A percentile compares a stretch with the other conserved stretches of the same genome.
phyloP scores from a whole-genome alignment of 2,797 vertebrate species.

The Rhinichthys osculus region DNA sequence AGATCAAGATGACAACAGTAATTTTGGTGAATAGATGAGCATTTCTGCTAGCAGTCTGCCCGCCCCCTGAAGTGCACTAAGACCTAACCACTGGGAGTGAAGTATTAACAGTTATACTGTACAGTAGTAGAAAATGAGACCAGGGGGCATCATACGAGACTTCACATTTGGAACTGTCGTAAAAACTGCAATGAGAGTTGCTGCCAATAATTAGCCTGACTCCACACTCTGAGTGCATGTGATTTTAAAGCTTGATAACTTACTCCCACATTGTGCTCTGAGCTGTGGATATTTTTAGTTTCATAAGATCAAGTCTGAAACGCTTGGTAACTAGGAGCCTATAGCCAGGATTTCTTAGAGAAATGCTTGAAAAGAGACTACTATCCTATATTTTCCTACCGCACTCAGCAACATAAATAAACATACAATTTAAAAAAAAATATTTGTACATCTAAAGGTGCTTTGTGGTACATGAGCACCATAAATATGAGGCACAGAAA shows the following conservation, averaged over 20 bases:
- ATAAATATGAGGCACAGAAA: not conserved
- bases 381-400: not conserved
- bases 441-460: not conserved
- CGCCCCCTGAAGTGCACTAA: constrained; percentile 2
- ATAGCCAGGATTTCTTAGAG: constrained; percentile 2
- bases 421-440: not conserved
- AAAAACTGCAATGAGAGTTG: constrained; percentile 32
- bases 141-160: constrained; percentile 1
- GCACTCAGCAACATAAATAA: not conserved
- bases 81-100: constrained; percentile 23
- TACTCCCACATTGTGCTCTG: constrained; percentile 33
- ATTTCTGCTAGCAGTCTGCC: constrained; percentile 5
- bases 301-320: not conserved
- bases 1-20: constrained; percentile 30
- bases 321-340: not conserved
- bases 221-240: constrained; percentile 23
- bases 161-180: constrained; percentile 41
- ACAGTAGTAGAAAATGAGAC: constrained; percentile 33
- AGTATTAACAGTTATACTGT: constrained; percentile 31
- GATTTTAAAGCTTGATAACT: constrained; percentile 49
- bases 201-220: constrained; percentile 37
- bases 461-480: not conserved
- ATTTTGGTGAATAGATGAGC: constrained; percentile 28
- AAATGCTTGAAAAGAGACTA: constrained; percentile 9
- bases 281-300: constrained; percentile 39